Conservation (phyloP, 2,113 vertebrate species). For the Strix aluco region DNA sequence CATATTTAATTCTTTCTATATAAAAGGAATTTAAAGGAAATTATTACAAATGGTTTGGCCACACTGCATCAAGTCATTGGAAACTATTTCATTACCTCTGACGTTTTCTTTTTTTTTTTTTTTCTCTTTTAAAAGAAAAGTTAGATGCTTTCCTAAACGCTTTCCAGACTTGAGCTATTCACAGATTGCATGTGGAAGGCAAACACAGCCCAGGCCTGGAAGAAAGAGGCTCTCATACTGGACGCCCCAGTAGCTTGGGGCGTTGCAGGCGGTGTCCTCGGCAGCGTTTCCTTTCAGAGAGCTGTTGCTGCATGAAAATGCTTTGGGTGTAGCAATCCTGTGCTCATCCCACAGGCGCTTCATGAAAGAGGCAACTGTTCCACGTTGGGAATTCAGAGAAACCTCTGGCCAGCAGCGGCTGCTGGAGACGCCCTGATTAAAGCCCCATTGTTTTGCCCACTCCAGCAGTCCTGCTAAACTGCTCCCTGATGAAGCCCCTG, state of each 20-base stretch:
- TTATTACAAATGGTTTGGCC: conserved; percentile 47
- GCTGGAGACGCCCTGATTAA: conserved; percentile 45
- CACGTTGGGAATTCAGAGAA: conserved; percentile 43
- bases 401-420: conserved; percentile 33
- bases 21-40: conserved; percentile 56
- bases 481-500: neutral
- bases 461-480: neutral
- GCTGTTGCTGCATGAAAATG: conserved; percentile 19
- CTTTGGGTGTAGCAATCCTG: conserved; percentile 55
- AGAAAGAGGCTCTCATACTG: conserved; percentile 47
- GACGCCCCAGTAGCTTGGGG: conserved; percentile 17
- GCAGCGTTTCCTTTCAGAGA: conserved; percentile 9
- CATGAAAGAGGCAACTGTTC: conserved; percentile 68
- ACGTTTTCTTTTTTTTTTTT: neutral
- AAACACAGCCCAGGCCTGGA: conserved; percentile 31
- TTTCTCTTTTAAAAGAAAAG: conserved; percentile 4
- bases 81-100: conserved; percentile 43
- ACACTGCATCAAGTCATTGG: conserved; percentile 22
- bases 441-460: conserved; percentile 55
- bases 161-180: conserved; percentile 48
- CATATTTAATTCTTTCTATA: conserved; percentile 52
- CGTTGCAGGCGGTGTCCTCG: neutral
- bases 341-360: conserved; percentile 45
- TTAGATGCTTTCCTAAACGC: conserved; percentile 14
- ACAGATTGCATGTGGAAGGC: neutral